Evolutionary conservation across 2,888 invertebrate species (phyloP).

Genomic region (Chrysolina americana): DNA sequence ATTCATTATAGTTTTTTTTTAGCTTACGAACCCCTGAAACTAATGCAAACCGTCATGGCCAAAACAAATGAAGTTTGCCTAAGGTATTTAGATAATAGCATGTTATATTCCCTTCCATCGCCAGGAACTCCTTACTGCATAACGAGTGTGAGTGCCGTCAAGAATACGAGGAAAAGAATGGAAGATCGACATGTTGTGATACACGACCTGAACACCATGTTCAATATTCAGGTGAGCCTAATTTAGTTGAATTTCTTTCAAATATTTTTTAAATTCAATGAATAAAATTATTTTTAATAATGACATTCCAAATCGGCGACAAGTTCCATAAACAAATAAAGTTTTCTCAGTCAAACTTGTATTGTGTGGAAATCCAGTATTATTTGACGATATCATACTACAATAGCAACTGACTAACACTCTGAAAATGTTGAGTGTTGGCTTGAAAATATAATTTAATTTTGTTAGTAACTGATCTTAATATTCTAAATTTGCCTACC

Average conservation of each 20-base stretch:
- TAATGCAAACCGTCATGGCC: conserved; percentile 82
- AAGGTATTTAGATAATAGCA: conserved; percentile 79
- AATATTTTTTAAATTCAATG: neutral
- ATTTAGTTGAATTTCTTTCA: neutral
- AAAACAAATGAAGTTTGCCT: conserved; percentile 82
- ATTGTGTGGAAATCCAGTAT: too few relatives aligned
- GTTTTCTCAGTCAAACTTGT: too few relatives aligned
- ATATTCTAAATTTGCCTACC: too few relatives aligned
- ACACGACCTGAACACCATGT: conserved; percentile 86
- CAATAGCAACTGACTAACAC: too few relatives aligned
- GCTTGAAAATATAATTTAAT: too few relatives aligned
- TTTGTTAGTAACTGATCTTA: too few relatives aligned
- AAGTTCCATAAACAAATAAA: too few relatives aligned
- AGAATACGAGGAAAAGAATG: conserved; percentile 90
- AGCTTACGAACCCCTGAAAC: conserved; percentile 81
- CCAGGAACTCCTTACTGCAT: conserved; percentile 71
- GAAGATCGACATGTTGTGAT: conserved; percentile 92
- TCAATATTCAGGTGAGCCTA: conserved; percentile 77
- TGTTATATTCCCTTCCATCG: conserved; percentile 77
- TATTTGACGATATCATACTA: too few relatives aligned
- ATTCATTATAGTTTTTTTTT: conserved; percentile 47
- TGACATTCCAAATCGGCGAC: too few relatives aligned
- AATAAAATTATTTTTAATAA: too few relatives aligned
- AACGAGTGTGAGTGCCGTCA: conserved; percentile 80
- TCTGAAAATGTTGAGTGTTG: too few relatives aligned